Conservation (phyloP, 1,140 invertebrate species). For the Pachyrhynchus sulphureomaculatus region DNA sequence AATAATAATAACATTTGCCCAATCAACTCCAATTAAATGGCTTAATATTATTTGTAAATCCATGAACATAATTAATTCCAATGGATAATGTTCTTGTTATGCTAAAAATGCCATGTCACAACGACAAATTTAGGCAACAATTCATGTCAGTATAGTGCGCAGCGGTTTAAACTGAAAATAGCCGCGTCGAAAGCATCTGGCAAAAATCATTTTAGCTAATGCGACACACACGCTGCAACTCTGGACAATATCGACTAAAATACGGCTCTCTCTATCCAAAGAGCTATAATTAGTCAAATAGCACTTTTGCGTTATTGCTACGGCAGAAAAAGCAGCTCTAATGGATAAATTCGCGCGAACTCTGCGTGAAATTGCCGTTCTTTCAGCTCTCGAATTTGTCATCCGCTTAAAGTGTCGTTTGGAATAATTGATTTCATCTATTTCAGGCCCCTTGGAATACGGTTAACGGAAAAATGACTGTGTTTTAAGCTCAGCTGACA, state of each 20-base stretch:
- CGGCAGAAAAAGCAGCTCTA: constrained; percentile 28
- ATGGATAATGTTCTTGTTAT: no score
- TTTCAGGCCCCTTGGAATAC: constrained; percentile 11
- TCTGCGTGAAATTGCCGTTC: constrained; percentile 29
- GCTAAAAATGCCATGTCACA: no score
- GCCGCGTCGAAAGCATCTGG: constrained; percentile 10
- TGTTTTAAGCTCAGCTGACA: constrained; percentile 15
- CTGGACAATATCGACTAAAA: constrained; percentile 19
- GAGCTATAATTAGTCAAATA: constrained; percentile 29
- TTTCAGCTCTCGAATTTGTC: constrained; percentile 28
- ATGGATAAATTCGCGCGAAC: constrained; percentile 29
- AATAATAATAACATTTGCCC: no score
- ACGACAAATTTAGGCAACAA: neutral
- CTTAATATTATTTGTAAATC: no score
- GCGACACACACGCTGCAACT: constrained; percentile 10
- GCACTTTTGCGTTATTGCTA: constrained; percentile 26
- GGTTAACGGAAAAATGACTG: constrained; percentile 25
- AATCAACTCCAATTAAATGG: no score
- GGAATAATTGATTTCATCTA: constrained; percentile 27
- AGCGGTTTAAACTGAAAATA: constrained; percentile 2
- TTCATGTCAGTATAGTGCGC: neutral
- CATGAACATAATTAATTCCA: no score
- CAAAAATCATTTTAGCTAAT: constrained; percentile 22
- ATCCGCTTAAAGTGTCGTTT: constrained; percentile 29
- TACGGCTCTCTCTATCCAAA: constrained; percentile 11